phyloP scores from a whole-genome alignment of 2,797 vertebrate species.

The Crax fasciolata region DNA sequence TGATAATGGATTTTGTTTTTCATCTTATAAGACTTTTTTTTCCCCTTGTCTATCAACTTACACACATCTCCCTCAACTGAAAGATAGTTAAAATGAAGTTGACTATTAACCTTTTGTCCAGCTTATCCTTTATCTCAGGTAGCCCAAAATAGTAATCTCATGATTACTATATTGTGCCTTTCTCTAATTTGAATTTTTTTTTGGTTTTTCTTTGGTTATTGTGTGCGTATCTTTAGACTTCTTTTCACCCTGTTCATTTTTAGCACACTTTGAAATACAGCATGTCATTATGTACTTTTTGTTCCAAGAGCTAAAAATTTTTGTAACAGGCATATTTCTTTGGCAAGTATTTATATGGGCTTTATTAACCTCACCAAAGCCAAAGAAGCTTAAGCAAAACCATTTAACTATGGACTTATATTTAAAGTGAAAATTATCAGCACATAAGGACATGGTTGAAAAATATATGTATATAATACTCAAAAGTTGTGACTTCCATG shows the following conservation, averaged over 20 bases:
- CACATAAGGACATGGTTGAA: neutral
- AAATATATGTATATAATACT: neutral
- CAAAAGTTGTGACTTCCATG: neutral
- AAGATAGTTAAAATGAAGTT: neutral
- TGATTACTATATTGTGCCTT: neutral
- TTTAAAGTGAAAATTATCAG: neutral
- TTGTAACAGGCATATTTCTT: neutral
- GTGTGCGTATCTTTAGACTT: neutral
- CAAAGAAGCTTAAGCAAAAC: neutral
- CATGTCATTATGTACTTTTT: neutral
- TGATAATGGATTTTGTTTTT: neutral
- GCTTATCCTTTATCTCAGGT: neutral
- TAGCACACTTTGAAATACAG: neutral
- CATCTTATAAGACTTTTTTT: neutral
- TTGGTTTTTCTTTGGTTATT: neutral
- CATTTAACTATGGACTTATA: neutral
- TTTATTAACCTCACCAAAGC: neutral
- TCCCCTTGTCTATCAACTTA: neutral
- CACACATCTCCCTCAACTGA: neutral
- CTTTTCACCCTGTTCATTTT: neutral
- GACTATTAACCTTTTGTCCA: neutral
- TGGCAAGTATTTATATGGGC: neutral
- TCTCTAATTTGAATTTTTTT: neutral
- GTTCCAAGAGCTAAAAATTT: neutral
- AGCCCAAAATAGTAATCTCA: neutral